Evolutionary conservation across 2,113 vertebrate species (phyloP).

Genomic region (Candoia aspera): DNA sequence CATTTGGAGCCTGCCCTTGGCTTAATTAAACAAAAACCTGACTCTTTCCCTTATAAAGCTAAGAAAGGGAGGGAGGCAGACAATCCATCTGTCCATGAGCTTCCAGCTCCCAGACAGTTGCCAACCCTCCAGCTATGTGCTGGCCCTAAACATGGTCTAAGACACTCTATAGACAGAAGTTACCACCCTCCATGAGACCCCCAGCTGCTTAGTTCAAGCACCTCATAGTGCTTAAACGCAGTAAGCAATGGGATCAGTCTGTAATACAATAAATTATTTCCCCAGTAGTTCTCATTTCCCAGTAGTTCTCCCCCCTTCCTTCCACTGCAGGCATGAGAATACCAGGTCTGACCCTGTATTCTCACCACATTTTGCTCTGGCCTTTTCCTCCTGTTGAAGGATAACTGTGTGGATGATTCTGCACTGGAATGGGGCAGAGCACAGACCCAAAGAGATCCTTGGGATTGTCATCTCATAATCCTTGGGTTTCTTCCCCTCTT

Average conservation of each 20-base stretch:
- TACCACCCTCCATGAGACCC: not conserved
- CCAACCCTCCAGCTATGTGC: not conserved
- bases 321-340: not conserved
- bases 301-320: not conserved
- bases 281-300: not conserved
- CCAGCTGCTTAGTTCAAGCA: not conserved
- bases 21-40: not conserved
- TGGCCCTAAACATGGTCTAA: not conserved
- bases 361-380: not conserved
- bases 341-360: not conserved
- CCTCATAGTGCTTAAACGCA: not conserved
- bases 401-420: not conserved
- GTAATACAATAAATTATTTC: not conserved
- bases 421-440: too few relatives aligned
- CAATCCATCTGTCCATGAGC: not conserved
- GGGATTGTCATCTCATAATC: not conserved
- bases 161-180: not conserved
- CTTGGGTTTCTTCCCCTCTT: not conserved
- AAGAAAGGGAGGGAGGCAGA: not conserved
- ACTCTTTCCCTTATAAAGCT: not conserved
- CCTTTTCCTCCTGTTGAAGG: not conserved
- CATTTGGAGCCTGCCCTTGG: not conserved
- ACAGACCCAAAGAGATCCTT: not conserved
- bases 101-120: not conserved
- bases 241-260: not conserved